A percentile compares a stretch with the other conserved stretches of the same genome.
Evolutionary conservation across 2,888 invertebrate genomes (phyloP).

Genomic region (Rhaphigaster nebulosa): DNA sequence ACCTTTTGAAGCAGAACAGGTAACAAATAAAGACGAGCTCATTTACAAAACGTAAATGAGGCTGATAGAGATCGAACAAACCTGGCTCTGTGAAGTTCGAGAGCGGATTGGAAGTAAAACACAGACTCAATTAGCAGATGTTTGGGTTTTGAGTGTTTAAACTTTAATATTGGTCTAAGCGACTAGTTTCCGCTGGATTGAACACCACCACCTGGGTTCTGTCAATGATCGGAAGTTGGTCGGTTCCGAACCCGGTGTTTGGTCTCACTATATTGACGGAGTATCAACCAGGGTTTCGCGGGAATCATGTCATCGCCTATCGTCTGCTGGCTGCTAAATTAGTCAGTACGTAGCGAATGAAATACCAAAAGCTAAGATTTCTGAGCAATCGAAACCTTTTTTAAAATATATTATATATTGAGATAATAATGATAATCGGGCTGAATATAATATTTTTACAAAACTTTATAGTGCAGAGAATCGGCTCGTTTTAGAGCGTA

Average conservation of each 20-base stretch:
- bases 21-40: constrained; percentile 22
- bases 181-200: background rate
- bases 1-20: background rate
- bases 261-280: background rate
- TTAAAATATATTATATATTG: no score
- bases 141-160: constrained; percentile 37
- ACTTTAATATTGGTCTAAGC: constrained; percentile 44
- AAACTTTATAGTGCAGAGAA: no score
- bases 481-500: no score
- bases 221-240: background rate
- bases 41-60: constrained; percentile 24
- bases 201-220: background rate
- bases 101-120: constrained; percentile 43
- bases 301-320: background rate
- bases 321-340: background rate
- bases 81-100: background rate
- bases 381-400: background rate
- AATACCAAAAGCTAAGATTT: background rate
- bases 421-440: no score
- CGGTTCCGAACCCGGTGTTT: background rate
- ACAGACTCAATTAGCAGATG: constrained; percentile 49
- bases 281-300: background rate
- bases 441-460: no score
- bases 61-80: background rate
- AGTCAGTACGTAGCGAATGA: background rate